Percentiles rank a stretch among this genome's conserved stretches.
Conservation (phyloP, 2,797 vertebrate genomes). For the Sebastes hubbsi region DNA sequence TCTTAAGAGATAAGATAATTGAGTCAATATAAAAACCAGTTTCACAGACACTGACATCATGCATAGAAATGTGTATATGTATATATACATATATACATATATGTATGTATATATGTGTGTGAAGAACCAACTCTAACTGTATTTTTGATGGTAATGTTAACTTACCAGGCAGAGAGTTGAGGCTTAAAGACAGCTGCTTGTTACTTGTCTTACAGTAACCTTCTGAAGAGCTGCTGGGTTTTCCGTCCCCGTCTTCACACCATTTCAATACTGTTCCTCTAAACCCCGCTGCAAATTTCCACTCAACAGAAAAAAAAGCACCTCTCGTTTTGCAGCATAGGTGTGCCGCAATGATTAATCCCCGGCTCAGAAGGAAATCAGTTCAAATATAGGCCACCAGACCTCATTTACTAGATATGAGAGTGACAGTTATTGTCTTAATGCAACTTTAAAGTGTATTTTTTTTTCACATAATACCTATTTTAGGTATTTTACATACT, state of each 20-base stretch:
- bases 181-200: not conserved
- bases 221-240: constrained; percentile 4
- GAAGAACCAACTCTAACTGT: too few relatives aligned
- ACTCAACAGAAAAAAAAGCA: not conserved
- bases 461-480: not conserved
- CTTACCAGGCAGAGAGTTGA: constrained; percentile 7
- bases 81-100: too few relatives aligned
- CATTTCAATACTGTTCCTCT: not conserved
- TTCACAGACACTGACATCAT: not conserved
- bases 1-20: not conserved
- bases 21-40: not conserved
- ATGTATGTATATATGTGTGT: too few relatives aligned
- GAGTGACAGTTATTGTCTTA: not conserved
- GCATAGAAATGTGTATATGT: not conserved
- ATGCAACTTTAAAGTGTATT: not conserved
- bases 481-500: too few relatives aligned
- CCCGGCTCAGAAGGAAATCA: too few relatives aligned
- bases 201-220: not conserved
- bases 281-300: constrained; percentile 22
- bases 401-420: not conserved
- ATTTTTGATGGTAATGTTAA: not conserved
- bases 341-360: not conserved
- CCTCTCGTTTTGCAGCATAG: not conserved
- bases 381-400: constrained; percentile 13
- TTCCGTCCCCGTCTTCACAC: not conserved